Conservation (phyloP, 2,113 vertebrate genomes). For the Macrotis lagotis region DNA sequence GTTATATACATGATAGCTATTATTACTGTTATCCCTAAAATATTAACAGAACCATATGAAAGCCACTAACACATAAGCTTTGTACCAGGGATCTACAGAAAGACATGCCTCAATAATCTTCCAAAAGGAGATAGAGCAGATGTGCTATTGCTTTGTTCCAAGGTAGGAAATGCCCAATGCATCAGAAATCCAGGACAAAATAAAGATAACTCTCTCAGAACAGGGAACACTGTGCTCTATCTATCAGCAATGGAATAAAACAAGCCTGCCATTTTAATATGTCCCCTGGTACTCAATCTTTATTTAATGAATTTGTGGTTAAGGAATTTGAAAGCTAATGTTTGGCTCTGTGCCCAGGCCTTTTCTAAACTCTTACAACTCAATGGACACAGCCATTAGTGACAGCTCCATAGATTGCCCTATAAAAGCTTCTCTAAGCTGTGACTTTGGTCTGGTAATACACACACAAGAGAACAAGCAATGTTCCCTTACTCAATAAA, state of each 20-base stretch:
- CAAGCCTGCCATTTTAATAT: neutral
- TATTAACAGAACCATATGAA: neutral
- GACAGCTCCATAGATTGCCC: neutral
- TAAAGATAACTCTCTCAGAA: conserved; percentile 6
- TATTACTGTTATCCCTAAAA: neutral
- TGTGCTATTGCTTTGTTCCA: neutral
- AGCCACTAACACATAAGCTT: neutral
- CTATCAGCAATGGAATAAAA: neutral
- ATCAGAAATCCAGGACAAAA: neutral
- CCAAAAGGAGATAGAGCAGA: neutral
- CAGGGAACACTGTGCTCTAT: neutral
- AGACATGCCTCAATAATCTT: neutral
- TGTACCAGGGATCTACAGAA: neutral
- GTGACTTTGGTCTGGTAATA: neutral
- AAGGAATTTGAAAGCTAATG: neutral
- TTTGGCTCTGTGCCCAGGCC: neutral
- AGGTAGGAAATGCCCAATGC: neutral
- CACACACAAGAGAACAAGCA: neutral
- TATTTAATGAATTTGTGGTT: neutral
- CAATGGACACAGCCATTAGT: neutral
- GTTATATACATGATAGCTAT: neutral
- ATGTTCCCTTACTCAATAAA: neutral
- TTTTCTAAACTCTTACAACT: neutral
- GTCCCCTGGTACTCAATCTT: neutral
- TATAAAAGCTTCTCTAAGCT: neutral